Evolutionary conservation across 2,797 vertebrate genomes (phyloP).

Genomic region (Cyclopterus lumpus): DNA sequence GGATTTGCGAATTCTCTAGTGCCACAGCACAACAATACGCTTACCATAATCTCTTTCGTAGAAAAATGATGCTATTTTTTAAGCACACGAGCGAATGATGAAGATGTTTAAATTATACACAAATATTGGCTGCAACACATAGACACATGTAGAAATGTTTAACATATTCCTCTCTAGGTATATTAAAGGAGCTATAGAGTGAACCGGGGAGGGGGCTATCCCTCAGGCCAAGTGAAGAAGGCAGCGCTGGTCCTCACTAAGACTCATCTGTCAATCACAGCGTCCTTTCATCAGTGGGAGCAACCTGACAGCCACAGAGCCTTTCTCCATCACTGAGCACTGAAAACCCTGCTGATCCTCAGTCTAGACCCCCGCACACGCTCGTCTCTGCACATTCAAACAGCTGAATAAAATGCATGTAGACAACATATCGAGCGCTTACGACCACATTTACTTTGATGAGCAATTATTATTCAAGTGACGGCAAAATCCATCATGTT

Average conservation of each 20-base stretch:
- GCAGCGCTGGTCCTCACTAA: conserved; percentile 41
- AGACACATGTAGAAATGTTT: conserved; percentile 4
- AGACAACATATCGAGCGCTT: conserved; percentile 23
- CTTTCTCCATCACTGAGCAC: conserved; percentile 78
- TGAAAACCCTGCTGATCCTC: conserved; percentile 72
- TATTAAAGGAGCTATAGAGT: conserved; percentile 17
- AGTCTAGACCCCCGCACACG: conserved; percentile 63
- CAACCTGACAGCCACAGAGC: conserved; percentile 67
- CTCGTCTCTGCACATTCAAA: conserved; percentile 45
- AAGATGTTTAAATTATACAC: conserved; percentile 31
- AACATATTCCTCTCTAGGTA: background rate
- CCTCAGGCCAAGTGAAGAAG: conserved; percentile 55
- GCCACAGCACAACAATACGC: conserved; percentile 63
- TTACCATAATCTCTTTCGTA: conserved; percentile 70
- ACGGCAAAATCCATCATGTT: conserved; percentile 40
- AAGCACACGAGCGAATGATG: conserved; percentile 33
- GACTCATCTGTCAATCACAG: conserved; percentile 75
- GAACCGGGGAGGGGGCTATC: conserved; percentile 35
- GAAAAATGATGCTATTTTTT: conserved; percentile 65
- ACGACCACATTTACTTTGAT: conserved; percentile 42
- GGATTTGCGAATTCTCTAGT: conserved; percentile 66
- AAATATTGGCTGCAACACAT: background rate
- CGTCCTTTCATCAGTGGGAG: conserved; percentile 65
- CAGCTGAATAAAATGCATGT: conserved; percentile 26
- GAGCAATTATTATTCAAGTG: conserved; percentile 47